Conservation (phyloP, 2,888 invertebrate genomes). For the Netelia virgata region DNA sequence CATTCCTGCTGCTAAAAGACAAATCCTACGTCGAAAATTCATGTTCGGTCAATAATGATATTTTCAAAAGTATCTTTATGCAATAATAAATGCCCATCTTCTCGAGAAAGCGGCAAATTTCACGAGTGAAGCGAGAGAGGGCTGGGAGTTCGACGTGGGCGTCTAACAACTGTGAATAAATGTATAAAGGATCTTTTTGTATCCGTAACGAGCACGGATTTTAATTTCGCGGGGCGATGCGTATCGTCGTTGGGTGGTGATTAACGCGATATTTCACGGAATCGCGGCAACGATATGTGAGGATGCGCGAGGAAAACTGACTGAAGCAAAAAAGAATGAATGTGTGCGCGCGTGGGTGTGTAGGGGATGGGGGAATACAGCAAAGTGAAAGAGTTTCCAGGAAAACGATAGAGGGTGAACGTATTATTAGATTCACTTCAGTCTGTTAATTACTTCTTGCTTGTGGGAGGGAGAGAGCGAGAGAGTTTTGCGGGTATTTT, state of each 20-base stretch:
- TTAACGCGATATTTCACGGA: slow-evolving; percentile 51
- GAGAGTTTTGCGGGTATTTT: background rate
- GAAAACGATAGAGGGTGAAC: slow-evolving; percentile 14
- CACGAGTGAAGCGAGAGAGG: no score
- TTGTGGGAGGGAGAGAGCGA: background rate
- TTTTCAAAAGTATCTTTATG: no score
- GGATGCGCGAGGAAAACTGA: background rate
- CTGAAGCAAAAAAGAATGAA: background rate
- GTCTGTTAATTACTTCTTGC: slow-evolving; percentile 56
- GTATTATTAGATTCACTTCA: slow-evolving; percentile 59
- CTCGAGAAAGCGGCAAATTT: no score
- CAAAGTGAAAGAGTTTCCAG: background rate
- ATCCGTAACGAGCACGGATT: slow-evolving; percentile 43
- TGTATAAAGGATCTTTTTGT: background rate
- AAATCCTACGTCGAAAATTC: no score
- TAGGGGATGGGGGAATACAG: background rate
- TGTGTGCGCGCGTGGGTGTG: no score
- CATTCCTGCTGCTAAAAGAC: no score
- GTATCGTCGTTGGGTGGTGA: slow-evolving; percentile 56
- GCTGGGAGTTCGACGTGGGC: background rate
- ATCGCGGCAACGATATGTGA: slow-evolving; percentile 5
- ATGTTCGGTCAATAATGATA: no score
- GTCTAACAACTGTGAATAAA: background rate
- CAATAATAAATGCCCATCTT: no score
- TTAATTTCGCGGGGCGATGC: slow-evolving; percentile 57